phyloP scores from a whole-genome alignment of 2,888 invertebrate species.

The Andrena minutula region DNA sequence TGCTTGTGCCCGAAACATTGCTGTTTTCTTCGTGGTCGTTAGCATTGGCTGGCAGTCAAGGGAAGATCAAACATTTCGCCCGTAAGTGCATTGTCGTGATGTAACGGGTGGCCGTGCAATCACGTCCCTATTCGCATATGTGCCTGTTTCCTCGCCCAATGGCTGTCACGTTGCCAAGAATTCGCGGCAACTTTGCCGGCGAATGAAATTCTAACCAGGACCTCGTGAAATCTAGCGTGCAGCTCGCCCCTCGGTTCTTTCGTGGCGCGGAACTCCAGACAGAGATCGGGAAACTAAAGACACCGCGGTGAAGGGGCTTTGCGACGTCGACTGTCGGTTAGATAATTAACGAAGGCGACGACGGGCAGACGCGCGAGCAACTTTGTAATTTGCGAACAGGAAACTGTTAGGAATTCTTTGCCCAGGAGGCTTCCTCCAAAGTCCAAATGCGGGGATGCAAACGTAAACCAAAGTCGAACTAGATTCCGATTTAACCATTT shows the following conservation, averaged over 20 bases:
- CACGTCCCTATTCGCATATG: conserved; percentile 25
- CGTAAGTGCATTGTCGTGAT: conserved; percentile 26
- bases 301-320: neutral
- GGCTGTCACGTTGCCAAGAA: conserved; percentile 56
- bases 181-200: conserved; percentile 45
- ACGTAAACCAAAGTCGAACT: too few relatives aligned
- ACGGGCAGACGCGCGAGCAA: neutral
- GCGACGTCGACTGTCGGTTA: conserved; percentile 1
- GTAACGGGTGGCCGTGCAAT: conserved; percentile 43
- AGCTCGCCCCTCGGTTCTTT: neutral
- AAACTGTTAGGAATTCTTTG: neutral
- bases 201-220: conserved; percentile 53
- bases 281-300: neutral
- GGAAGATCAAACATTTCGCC: conserved; percentile 54
- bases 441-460: too few relatives aligned
- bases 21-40: conserved; percentile 32
- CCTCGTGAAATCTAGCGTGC: conserved; percentile 28
- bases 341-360: conserved; percentile 33
- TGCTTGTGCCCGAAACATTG: conserved; percentile 33
- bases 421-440: too few relatives aligned
- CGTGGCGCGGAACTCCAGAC: neutral
- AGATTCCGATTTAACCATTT: too few relatives aligned
- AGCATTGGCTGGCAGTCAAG: conserved; percentile 53
- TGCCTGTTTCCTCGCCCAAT: conserved; percentile 42
- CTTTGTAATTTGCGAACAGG: neutral